phyloP scores from a whole-genome alignment of 2,113 vertebrate genomes.

The Mionectes macconnelli region DNA sequence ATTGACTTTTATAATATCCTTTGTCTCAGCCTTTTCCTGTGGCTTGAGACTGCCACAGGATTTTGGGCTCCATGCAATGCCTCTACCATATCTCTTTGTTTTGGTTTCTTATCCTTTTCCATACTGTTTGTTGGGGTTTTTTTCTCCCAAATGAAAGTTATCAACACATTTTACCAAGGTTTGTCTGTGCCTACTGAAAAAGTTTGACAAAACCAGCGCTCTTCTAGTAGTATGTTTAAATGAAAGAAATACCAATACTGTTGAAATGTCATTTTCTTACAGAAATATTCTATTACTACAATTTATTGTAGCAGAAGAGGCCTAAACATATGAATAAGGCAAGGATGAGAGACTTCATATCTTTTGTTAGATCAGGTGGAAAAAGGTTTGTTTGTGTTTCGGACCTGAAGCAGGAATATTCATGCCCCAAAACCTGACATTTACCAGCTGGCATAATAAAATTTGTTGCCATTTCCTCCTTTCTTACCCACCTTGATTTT shows the following conservation, averaged over 20 bases:
- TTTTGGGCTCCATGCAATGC: neutral
- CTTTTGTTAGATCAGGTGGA: slow-evolving; percentile 23
- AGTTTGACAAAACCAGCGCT: neutral
- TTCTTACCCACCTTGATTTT: neutral
- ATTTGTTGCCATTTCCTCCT: neutral
- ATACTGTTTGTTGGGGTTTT: neutral
- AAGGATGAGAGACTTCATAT: neutral
- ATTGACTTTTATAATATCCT: neutral
- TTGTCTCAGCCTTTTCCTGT: neutral
- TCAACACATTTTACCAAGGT: neutral
- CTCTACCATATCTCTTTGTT: neutral
- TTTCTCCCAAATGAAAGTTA: neutral
- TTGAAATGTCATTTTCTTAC: neutral
- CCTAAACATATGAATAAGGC: neutral
- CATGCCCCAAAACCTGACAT: neutral
- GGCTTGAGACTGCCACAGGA: neutral
- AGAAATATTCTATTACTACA: neutral
- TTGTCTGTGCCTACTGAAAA: neutral
- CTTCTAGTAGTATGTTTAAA: neutral
- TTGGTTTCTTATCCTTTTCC: neutral
- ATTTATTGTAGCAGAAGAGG: slow-evolving; percentile 1
- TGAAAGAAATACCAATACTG: neutral
- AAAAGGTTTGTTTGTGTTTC: neutral
- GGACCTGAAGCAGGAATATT: neutral
- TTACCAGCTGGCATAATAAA: neutral